These are phyloP conservation scores for Yponomeuta cagnagella DNA, from an alignment of 2,888 invertebrate genomes.

Conservation along the genomic window DNA sequence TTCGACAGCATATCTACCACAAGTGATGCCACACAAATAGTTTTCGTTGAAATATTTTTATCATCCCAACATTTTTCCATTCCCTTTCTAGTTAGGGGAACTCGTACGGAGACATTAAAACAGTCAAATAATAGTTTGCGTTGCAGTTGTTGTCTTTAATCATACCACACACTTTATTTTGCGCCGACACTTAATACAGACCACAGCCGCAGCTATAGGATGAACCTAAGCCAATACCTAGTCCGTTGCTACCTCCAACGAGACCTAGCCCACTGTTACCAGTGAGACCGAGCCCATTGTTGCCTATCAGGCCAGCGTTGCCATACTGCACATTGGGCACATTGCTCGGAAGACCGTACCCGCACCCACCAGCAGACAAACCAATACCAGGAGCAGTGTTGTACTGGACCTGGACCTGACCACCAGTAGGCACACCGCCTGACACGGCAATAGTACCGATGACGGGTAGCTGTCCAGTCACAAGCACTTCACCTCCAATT, in stretches of 20 bases:
- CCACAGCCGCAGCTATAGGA: too few relatives aligned
- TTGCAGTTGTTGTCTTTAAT: too few relatives aligned
- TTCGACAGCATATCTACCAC: too few relatives aligned
- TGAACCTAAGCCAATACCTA: not conserved
- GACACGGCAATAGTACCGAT: not conserved
- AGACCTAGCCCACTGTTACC: not conserved
- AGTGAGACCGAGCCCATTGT: not conserved
- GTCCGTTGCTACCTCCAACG: not conserved
- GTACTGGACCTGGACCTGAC: not conserved
- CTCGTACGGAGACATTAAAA: too few relatives aligned
- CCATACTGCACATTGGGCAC: not conserved
- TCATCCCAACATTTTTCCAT: too few relatives aligned
- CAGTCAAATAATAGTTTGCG: too few relatives aligned
- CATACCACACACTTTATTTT: too few relatives aligned
- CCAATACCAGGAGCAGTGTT: not conserved
- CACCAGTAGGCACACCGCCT: not conserved
- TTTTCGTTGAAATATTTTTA: too few relatives aligned
- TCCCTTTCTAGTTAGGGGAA: too few relatives aligned
- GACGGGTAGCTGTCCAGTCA: not conserved
- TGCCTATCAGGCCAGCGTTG: not conserved
- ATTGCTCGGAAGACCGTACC: not conserved
- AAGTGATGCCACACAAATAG: too few relatives aligned
- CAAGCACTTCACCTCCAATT: not conserved
- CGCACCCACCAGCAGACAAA: not conserved
- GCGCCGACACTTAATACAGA: too few relatives aligned